Conservation (phyloP, 2,113 vertebrate genomes). For the Heloderma charlesbogerti region DNA sequence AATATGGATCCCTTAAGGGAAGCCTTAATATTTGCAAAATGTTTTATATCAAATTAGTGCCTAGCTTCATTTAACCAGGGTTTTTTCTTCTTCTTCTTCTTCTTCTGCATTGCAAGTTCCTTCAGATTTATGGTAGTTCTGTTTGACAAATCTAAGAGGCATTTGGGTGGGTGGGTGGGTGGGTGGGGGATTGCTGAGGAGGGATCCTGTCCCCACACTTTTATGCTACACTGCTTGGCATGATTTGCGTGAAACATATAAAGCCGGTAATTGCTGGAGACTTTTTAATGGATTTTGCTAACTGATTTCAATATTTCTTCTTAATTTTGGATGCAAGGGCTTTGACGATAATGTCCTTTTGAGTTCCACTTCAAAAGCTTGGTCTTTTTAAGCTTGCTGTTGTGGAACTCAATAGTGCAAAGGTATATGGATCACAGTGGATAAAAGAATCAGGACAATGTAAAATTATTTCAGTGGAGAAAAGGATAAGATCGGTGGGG, state of each 20-base stretch:
- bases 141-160: conserved; percentile 36
- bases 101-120: conserved; percentile 49
- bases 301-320: conserved; percentile 16
- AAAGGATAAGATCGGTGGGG: not conserved
- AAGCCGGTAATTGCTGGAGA: conserved; percentile 22
- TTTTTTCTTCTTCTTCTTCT: too few relatives aligned
- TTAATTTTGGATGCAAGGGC: conserved; percentile 34
- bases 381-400: not conserved
- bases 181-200: not conserved
- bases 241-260: conserved; percentile 23
- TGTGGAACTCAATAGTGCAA: conserved; percentile 21
- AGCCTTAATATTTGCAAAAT: conserved; percentile 63
- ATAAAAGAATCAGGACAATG: not conserved
- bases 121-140: conserved; percentile 43
- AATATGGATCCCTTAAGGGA: conserved; percentile 51
- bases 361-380: conserved; percentile 13
- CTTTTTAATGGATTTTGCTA: conserved; percentile 44
- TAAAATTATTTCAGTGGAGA: conserved; percentile 6
- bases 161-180: not conserved
- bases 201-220: not conserved
- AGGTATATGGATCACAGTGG: conserved; percentile 26
- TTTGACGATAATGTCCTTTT: conserved; percentile 16
- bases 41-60: conserved; percentile 63
- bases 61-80: conserved; percentile 37
- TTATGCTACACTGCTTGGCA: not conserved